A percentile compares a stretch with the other conserved stretches of the same genome.
These are phyloP conservation scores for Oreochromis niloticus DNA, from an alignment of 2,113 vertebrate genomes.

Conservation along the genomic window DNA sequence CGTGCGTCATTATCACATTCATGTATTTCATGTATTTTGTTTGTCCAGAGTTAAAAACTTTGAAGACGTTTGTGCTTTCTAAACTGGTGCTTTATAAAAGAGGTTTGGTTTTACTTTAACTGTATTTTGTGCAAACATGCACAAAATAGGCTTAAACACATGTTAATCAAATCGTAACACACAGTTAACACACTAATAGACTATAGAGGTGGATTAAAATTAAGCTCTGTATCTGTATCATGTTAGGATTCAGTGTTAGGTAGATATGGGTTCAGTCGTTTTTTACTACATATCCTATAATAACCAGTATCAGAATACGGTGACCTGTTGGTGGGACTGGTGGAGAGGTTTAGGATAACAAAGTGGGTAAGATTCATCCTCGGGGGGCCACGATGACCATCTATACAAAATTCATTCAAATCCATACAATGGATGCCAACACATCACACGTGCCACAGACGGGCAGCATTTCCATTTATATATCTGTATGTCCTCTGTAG, in stretches of 20 bases:
- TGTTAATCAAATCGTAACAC: neutral
- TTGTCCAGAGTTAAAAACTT: neutral
- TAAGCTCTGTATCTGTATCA: neutral
- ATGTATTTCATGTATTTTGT: neutral
- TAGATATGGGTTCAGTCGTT: neutral
- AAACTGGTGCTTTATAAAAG: neutral
- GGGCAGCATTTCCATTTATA: neutral
- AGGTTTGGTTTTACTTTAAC: neutral
- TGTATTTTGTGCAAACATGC: neutral
- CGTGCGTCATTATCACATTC: fast-evolving
- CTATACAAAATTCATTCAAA: neutral
- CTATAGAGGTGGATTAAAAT: neutral
- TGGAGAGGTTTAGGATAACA: neutral
- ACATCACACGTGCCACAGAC: neutral
- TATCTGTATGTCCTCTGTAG: neutral
- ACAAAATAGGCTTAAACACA: neutral
- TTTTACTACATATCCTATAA: neutral
- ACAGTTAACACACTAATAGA: neutral
- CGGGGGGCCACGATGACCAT: neutral
- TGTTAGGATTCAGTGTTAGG: neutral
- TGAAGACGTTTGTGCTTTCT: neutral
- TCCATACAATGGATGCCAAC: neutral
- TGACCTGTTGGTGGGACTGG: neutral
- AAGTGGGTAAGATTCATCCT: neutral
- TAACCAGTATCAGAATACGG: neutral